Conservation (phyloP, 2,797 vertebrate species). For the Rhinichthys osculus region DNA sequence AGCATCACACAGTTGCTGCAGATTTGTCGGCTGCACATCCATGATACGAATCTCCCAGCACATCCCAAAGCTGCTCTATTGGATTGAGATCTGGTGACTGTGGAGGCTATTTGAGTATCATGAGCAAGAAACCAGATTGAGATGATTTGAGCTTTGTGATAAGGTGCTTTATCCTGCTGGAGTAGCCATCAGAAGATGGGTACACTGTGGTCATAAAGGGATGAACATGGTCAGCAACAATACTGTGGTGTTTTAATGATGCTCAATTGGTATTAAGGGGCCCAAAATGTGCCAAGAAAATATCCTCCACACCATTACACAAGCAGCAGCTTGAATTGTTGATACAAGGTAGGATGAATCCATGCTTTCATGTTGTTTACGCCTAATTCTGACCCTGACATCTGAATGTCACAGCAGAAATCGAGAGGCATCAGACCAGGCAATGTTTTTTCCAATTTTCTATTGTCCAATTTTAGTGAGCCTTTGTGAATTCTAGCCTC, state of each 20-base stretch:
- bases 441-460: not conserved
- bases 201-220: too few relatives aligned
- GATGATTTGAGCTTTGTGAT: not conserved
- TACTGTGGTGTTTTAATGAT: too few relatives aligned
- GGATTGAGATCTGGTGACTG: too few relatives aligned
- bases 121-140: not conserved
- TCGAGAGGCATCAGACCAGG: not conserved
- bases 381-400: slow-evolving; percentile 49
- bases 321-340: not conserved
- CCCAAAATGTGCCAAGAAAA: too few relatives aligned
- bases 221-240: too few relatives aligned
- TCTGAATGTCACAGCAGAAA: slow-evolving; percentile 49
- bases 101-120: not conserved
- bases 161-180: not conserved
- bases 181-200: too few relatives aligned
- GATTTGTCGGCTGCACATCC: too few relatives aligned
- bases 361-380: slow-evolving; percentile 55
- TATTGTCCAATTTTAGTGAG: not conserved
- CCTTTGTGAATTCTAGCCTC: not conserved
- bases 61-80: too few relatives aligned
- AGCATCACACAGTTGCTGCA: too few relatives aligned
- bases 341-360: slow-evolving; percentile 53
- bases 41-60: too few relatives aligned
- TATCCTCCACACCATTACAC: not conserved
- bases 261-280: too few relatives aligned